Percentiles rank a stretch among this genome's conserved stretches.
Evolutionary conservation across 2,797 vertebrate genomes (phyloP).

Genomic region (Spinus pinus): DNA sequence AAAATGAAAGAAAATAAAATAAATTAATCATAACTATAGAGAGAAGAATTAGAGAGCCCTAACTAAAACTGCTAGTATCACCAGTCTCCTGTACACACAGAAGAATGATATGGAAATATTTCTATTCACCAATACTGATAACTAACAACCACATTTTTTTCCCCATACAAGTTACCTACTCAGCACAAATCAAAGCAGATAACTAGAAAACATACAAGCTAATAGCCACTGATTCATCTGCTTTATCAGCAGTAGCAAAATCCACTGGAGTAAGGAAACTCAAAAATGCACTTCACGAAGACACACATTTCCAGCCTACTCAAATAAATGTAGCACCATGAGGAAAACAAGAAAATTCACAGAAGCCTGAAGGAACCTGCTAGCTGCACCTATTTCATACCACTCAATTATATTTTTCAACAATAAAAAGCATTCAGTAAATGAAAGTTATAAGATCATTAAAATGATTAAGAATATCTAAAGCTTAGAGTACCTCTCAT

Average conservation of each 20-base stretch:
- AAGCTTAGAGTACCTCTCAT: neutral
- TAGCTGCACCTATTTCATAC: neutral
- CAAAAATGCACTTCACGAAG: neutral
- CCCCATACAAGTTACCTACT: neutral
- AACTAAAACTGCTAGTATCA: neutral
- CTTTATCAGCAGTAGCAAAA: constrained; percentile 26
- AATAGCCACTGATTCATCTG: neutral
- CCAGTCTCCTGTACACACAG: neutral
- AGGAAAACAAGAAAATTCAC: constrained; percentile 16
- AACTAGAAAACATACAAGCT: neutral
- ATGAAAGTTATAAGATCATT: neutral
- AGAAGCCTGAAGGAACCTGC: neutral
- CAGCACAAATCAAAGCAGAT: neutral
- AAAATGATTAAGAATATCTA: neutral
- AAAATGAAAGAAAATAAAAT: neutral
- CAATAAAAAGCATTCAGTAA: neutral
- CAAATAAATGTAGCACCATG: neutral
- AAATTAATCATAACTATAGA: neutral
- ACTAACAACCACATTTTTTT: neutral
- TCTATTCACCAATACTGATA: neutral
- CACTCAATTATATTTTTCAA: neutral
- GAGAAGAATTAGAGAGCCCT: neutral
- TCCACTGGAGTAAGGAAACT: neutral
- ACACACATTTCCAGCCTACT: neutral
- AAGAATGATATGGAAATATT: neutral